Percentiles rank a stretch among this genome's conserved stretches.
phyloP scores from a whole-genome alignment of 64 coral and sea anemone genomes.

The Catalaphyllia jardinei region DNA sequence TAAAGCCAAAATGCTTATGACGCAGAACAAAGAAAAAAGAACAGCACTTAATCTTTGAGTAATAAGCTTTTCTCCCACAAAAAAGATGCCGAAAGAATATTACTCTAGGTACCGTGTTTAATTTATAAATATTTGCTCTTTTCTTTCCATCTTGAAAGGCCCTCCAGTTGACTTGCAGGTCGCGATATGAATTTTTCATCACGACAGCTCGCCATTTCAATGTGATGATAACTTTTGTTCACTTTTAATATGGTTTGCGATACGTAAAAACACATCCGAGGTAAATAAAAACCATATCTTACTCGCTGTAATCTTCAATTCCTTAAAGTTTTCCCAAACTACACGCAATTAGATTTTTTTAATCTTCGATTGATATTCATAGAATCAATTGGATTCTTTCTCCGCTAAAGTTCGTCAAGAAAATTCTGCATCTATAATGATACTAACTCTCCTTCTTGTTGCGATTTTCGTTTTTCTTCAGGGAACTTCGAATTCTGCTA shows the following conservation, averaged over 20 bases:
- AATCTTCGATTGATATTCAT: background rate
- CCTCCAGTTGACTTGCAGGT: background rate
- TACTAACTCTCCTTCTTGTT: background rate
- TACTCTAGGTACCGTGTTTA: background rate
- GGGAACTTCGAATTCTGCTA: background rate
- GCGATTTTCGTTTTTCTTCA: background rate
- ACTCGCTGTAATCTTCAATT: background rate
- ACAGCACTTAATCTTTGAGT: background rate
- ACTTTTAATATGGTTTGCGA: background rate
- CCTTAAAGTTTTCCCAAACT: background rate
- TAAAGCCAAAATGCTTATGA: background rate
- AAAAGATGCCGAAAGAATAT: conserved; percentile 15
- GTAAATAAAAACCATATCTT: background rate
- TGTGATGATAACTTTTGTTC: background rate
- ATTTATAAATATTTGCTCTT: conserved; percentile 22
- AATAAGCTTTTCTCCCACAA: background rate
- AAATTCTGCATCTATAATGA: background rate
- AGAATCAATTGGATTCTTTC: background rate
- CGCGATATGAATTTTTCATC: conserved; percentile 21
- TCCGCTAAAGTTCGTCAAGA: background rate
- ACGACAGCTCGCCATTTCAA: too few species aligned
- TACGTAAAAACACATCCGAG: background rate
- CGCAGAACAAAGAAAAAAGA: conserved; percentile 11
- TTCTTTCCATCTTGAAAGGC: background rate
- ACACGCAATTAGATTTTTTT: too few species aligned